phyloP scores from a whole-genome alignment of 2,888 invertebrate species.

The Dryobotodes eremita region DNA sequence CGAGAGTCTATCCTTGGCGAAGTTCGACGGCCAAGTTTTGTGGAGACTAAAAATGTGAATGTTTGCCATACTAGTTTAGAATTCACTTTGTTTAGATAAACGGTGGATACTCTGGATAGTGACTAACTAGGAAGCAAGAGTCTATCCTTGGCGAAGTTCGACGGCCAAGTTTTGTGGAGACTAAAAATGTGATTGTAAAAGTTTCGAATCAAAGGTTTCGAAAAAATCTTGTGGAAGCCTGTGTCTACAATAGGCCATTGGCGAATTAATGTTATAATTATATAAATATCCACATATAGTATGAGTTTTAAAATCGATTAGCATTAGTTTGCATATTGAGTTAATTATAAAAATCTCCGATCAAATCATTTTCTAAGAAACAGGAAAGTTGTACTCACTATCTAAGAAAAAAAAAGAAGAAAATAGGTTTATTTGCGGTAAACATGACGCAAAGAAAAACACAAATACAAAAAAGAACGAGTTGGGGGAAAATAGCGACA shows the following conservation, averaged over 20 bases:
- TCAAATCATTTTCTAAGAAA: not conserved
- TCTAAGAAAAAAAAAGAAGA: too few species aligned
- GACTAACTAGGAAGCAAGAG: slow-evolving; percentile 47
- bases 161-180: slow-evolving; percentile 17
- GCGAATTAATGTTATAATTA: not conserved
- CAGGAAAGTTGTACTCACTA: not conserved
- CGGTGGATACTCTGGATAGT: slow-evolving; percentile 25
- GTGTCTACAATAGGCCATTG: not conserved
- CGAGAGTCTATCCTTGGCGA: slow-evolving; percentile 17
- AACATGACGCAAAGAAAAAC: too few species aligned
- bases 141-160: slow-evolving; percentile 33
- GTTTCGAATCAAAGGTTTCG: slow-evolving; percentile 3
- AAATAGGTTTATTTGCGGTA: too few species aligned
- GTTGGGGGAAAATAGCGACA: too few species aligned
- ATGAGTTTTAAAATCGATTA: not conserved
- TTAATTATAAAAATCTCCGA: too few species aligned
- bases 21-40: slow-evolving; percentile 36
- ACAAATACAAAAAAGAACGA: too few species aligned
- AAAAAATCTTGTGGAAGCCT: not conserved
- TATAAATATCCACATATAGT: not conserved
- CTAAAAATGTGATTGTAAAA: slow-evolving; percentile 29
- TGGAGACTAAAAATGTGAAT: too few species aligned
- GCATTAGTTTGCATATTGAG: not conserved
- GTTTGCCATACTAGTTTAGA: slow-evolving; percentile 67
- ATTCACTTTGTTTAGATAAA: slow-evolving; percentile 68